These are phyloP conservation scores for Sandelia bainsii DNA, from an alignment of 2,797 vertebrate species.

Conservation along the genomic window DNA sequence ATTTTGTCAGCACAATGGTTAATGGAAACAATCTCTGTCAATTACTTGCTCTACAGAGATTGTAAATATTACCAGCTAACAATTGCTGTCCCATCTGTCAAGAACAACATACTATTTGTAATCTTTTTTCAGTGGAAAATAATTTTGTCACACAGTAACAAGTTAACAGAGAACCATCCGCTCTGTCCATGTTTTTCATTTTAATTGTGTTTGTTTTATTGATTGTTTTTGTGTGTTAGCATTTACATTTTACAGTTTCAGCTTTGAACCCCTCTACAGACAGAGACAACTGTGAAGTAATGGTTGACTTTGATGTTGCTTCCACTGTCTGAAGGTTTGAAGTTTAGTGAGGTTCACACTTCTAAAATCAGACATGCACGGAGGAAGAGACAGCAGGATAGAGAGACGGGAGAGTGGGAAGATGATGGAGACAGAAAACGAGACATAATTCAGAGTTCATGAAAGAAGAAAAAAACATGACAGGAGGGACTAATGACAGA, in stretches of 20 bases:
- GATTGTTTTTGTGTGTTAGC: conserved; percentile 21
- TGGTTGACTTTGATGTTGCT: conserved; percentile 54
- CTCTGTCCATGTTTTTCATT: conserved; percentile 8
- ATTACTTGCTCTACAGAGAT: neutral
- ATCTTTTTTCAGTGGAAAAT: neutral
- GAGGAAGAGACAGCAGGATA: conserved; percentile 9
- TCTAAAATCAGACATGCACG: conserved; percentile 40
- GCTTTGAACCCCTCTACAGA: conserved; percentile 7
- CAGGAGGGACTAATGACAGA: conserved; percentile 3
- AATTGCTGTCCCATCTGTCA: conserved; percentile 7
- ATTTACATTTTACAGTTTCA: conserved; percentile 32
- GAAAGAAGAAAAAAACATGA: conserved; percentile 47
- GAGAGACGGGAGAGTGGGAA: conserved; percentile 22
- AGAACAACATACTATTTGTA: neutral
- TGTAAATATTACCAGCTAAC: neutral
- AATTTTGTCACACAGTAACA: neutral
- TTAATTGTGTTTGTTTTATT: conserved; percentile 4
- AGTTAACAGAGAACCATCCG: conserved; percentile 32
- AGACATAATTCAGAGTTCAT: conserved; percentile 17
- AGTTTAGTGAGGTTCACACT: conserved; percentile 46
- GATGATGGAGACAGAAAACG: conserved; percentile 20
- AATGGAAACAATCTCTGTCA: neutral
- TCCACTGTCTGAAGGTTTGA: conserved; percentile 49
- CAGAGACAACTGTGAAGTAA: conserved; percentile 38
- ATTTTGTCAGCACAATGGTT: neutral